Base-by-base conservation (phyloP, 1,140 invertebrate genomes). In the Rhagoletis pomonella region DNA sequence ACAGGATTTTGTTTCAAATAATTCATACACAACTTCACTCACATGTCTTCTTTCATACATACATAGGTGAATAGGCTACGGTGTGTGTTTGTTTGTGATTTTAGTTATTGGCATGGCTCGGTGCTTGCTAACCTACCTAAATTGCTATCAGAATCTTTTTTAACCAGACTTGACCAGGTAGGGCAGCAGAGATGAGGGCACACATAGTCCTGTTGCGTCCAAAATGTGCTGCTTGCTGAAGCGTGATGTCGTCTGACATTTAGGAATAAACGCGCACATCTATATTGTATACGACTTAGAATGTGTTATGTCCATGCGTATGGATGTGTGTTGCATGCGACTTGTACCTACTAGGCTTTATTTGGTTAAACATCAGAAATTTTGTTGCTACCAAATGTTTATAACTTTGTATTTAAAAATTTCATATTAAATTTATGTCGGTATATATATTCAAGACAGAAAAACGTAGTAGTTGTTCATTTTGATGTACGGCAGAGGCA, bases 1-100 rank as follows among this genome's bases (percentile, higher is more conserved):
- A 73, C 89, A 91, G 90, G 90, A 92, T 92, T 92, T 92, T 92
- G 91, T 92, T 92, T 92, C 91, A 92, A 92, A 92, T 92, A 92
- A 92, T 92, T 92, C 91, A 90, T 92, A 90, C 89, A 17, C 84
- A 44, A 44, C 86, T 87, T 67, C 19, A 58, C 47, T 81, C 50
- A 55, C 0, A 55, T 55, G 29, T 3, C 2, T 29, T 4, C n/a
- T 29, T n/a, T n/a, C 14, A 39, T 12, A 62, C n/a, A n/a, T 84
- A 58, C 19, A 44, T 42, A 60, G 85, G 3, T 47, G 1, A 17
- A 55, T n/a, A 60, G 12, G 17, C 19, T 55, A 29, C 44, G 10
- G 39, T 12, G 59, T 65, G 59, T 44, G 59, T 64, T 1, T 86
- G 39, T 64, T 84, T n/a, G n/a, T n/a, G n/a, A n/a, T n/a, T 81